These are phyloP conservation scores for Drosophila azteca DNA, from an alignment of 1,140 invertebrate species.

Conservation along the genomic window DNA sequence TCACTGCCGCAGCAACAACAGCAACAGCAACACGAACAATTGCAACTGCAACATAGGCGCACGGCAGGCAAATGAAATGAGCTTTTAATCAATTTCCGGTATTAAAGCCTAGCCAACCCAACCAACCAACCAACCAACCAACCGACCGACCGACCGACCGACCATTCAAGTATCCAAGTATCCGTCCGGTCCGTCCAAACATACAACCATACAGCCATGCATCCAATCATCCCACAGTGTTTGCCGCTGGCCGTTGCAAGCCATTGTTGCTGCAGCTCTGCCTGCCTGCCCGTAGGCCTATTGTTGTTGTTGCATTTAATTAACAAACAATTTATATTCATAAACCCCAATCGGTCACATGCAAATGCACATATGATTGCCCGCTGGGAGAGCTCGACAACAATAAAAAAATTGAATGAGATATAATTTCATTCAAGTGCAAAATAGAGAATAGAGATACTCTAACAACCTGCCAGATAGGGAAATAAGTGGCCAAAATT, in stretches of 20 bases:
- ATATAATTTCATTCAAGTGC: not conserved
- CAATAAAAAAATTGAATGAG: constrained; percentile 30
- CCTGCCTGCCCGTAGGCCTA: constrained; percentile 14
- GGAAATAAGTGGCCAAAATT: too few relatives aligned
- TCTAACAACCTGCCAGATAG: not conserved
- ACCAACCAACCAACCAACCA: constrained; percentile 23
- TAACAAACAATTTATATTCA: constrained; percentile 83
- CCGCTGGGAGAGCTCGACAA: constrained; percentile 27
- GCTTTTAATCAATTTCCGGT: constrained; percentile 82
- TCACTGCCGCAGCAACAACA: constrained; percentile 4
- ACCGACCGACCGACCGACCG: constrained; percentile 16
- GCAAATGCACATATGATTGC: constrained; percentile 67
- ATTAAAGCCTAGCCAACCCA: constrained; percentile 70
- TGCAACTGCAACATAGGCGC: constrained; percentile 30
- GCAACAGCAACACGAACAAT: constrained; percentile 25
- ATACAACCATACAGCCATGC: constrained; percentile 25
- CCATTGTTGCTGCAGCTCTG: constrained; percentile 17
- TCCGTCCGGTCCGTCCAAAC: not conserved
- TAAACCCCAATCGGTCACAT: constrained; percentile 81
- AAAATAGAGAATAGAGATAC: not conserved
- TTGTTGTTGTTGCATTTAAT: constrained; percentile 73
- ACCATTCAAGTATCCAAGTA: constrained; percentile 29
- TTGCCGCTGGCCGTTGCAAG: constrained; percentile 19
- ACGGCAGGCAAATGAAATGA: constrained; percentile 68
- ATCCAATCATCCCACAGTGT: constrained; percentile 46